Base-by-base conservation (phyloP, 2,797 vertebrate genomes). In the Sebastes steindachneri region DNA sequence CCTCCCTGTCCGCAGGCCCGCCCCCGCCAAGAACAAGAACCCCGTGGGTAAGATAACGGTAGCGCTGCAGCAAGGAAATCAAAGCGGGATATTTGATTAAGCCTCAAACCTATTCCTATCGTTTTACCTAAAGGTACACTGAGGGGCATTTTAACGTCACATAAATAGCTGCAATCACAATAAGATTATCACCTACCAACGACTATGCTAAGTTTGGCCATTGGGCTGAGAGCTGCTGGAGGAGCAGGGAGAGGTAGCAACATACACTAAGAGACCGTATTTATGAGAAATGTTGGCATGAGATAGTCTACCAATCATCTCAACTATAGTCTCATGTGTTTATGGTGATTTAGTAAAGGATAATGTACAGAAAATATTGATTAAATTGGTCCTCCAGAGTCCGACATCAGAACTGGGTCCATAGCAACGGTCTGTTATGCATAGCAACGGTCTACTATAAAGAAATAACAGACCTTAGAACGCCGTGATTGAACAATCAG, bases 1-100 rank as follows among this genome's bases (percentile, higher is more conserved):
- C 2, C 97, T 99, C 75, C 98, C 98, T 1, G 98, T 99, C 86
- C 98, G 98, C 96, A 97, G 98, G 96, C 98, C 97, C 0, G 97
- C 97, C 77, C 90, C 97, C 0, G 96, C 98, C 66, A 99, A 99
- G 94, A 98, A 96, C 95, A 99, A 98, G 96, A 97, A 95, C 86
- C 93, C 94, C 10, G 94, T 95, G 75, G 94, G 93, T 95, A 89
- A 94, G 93, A 76, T 63, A 64, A 80, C 83, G 41, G 41, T 48
- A 48, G 41, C 60, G 19, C 31, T 45, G 60, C 45, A 14, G 3
- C 64, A 41, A 23, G 45, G 58, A 55, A 54, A 48, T 31, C 23
- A 37, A 11, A 60, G 25, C 57, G 3, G 2, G 65, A 80, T 63
- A 23, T 53, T 9, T 26, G 33, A 64, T n/a, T 23, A 5, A 48